Base-by-base conservation (phyloP, 2,888 invertebrate genomes). In the Phaonia tiefii region DNA sequence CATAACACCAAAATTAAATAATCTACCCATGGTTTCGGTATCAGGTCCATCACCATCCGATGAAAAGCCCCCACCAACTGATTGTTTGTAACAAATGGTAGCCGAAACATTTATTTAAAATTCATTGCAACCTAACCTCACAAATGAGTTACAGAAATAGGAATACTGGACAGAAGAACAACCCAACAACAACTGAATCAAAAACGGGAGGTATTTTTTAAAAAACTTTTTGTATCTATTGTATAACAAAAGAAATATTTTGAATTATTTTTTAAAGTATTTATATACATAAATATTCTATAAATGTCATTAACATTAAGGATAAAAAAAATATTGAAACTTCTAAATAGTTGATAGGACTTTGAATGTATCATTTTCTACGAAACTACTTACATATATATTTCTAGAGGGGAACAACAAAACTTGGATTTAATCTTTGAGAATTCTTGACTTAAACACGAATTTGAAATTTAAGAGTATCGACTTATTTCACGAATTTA, bases 11-110 rank as follows among this genome's bases (percentile, higher is more conserved):
- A 88, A 88, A 83, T 85, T 83, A 70, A 87, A 86, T 71, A 87
- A 88, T 73, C 91, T 96, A 85, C 95, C 95, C 63, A 95, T 95
- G 85, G 92, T 96, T 5, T 95, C 95, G 25, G 93, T 96, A 31
- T 95, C 95, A 11, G 95, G 95, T n/a, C 95, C 95, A 0, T 95
- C 95, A 17, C 95, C 95, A 39, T 95, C 95, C 13, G 95, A 95
- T 85, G 95, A 95, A 85, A 94, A 90, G 76, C 86, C 87, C 25
- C 86, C 87, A 25, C 78, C 83, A 79, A 84, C 87, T 26, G 90
- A 91, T 74, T 89, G 89, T 78, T 90, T 90, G 91, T 90, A 90
- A 89, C 90, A 90, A 88, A 90, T 90, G 90, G 89, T 89, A 83
- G 88, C 91, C 89, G 90, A 91, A 89, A 90, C 91, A 89, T 90